Evolutionary conservation across 2,797 vertebrate species (phyloP).

Genomic region (Artibeus jamaicensis): DNA sequence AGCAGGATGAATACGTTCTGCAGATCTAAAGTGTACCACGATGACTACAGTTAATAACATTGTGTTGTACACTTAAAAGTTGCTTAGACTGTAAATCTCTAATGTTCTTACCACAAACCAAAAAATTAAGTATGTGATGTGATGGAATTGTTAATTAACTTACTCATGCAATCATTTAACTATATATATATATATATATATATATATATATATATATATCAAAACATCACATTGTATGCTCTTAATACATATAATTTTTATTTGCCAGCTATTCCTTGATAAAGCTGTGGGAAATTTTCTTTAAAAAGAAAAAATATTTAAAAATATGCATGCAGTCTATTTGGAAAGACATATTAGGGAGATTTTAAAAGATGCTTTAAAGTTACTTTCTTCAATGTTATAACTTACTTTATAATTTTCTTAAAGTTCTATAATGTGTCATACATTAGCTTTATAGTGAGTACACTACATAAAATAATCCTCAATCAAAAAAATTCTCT

Average conservation of each 20-base stretch:
- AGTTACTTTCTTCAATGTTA: background rate
- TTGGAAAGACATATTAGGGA: background rate
- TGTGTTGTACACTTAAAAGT: background rate
- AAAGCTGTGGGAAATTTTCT: background rate
- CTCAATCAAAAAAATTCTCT: background rate
- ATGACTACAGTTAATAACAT: background rate
- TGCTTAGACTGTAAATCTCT: background rate
- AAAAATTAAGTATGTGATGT: background rate
- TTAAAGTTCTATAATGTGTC: background rate
- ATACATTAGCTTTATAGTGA: background rate
- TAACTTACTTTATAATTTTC: background rate
- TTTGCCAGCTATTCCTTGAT: background rate
- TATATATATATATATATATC: too few relatives aligned
- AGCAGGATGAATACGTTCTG: background rate
- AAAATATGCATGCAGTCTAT: background rate
- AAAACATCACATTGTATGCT: background rate
- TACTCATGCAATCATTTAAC: too few relatives aligned
- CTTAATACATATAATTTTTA: background rate
- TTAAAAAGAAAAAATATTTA: background rate
- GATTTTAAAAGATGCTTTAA: background rate
- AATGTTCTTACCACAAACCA: background rate
- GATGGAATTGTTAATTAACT: background rate
- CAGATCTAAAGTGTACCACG: background rate
- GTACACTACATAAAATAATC: background rate
- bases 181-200: too few relatives aligned